phyloP scores from a whole-genome alignment of 2,797 vertebrate species.

The Steatocranus sp. region DNA sequence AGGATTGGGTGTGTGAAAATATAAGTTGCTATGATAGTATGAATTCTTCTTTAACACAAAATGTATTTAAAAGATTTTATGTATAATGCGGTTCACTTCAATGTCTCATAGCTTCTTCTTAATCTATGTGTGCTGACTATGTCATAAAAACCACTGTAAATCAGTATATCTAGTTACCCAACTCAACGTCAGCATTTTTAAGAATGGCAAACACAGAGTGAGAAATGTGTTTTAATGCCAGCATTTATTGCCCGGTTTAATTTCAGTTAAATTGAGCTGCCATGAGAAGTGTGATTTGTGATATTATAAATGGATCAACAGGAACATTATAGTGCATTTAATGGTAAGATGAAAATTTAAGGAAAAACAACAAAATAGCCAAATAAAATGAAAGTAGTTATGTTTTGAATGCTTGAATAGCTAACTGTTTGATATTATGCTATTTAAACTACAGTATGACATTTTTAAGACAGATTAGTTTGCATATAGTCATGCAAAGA shows the following conservation, averaged over 20 bases:
- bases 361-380: background rate
- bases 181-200: background rate
- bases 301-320: background rate
- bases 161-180: background rate
- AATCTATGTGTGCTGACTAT: background rate
- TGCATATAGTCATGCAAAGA: background rate
- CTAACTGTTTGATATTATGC: background rate
- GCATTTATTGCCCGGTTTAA: background rate
- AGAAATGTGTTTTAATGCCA: background rate
- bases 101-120: background rate
- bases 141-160: background rate
- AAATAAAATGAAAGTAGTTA: background rate
- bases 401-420: background rate
- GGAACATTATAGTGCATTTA: background rate
- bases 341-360: background rate
- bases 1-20: background rate
- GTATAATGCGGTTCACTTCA: background rate
- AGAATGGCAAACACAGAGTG: background rate
- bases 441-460: background rate
- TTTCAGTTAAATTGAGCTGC: background rate
- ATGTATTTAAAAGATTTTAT: accelerated
- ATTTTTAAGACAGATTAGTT: background rate
- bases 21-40: background rate
- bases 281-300: background rate
- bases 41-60: background rate